Base-by-base conservation (phyloP, 2,797 vertebrate species). In the Limnodromus scolopaceus region DNA sequence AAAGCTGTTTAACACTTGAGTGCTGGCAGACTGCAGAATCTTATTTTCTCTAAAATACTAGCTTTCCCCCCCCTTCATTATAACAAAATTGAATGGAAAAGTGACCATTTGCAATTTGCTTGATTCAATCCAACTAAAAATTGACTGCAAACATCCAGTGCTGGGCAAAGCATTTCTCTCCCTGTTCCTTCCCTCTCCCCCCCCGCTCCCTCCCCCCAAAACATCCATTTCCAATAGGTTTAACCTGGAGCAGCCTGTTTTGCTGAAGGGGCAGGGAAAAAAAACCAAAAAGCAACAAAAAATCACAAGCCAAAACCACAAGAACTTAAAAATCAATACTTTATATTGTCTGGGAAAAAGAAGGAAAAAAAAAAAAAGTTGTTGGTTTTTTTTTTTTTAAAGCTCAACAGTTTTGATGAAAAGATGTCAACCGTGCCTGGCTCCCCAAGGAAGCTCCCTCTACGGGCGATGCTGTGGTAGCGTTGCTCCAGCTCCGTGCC, bases 371-470 rank as follows among this genome's bases (percentile, higher is more conserved):
- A 25, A 49, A 49, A 25, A 48, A 45, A 6, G n/a, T n/a, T n/a
- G n/a, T n/a, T n/a, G n/a, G n/a, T n/a, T 17, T 55, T 28, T 78
- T 55, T n/a, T 75, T 41, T 57, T n/a, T 49, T 38, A 18, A 48
- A 77, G 30, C 75, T 74, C 32, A 23, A 28, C 13, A 11, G 12
- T 92, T 89, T 61, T 69, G 77, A 85, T 81, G 30, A 72, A 46
- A 86, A 61, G 66, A 60, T 84, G 89, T 48, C 61, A 63, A 69
- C n/a, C 66, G 9, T 58, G 83, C 24, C 65, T 2, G 18, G 65
- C 70, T 95, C 91, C 92, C 89, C 0, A 53, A 61, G 91, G 93
- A 93, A 92, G 96, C 95, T 97, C 96, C 96, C 96, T 96, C 96
- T 96, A 66, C n/a, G 89, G 94, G 94, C 2, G 51, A 96, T 79